Evolutionary conservation across 2,888 invertebrate genomes (phyloP), one percentile per base, ranked within the genome.

Genomic region (Stenoptilia bipunctidactyla): DNA sequence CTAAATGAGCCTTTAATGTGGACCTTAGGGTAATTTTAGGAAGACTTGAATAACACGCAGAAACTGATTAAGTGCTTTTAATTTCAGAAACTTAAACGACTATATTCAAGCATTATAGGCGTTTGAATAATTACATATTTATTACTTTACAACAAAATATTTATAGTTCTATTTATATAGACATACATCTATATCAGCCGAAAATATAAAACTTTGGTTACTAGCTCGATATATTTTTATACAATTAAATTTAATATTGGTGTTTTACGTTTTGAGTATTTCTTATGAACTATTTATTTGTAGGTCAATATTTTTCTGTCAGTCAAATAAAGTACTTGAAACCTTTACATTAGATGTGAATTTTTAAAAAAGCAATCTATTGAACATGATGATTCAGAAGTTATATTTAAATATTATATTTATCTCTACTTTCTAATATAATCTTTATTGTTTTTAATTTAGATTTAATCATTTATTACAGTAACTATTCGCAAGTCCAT

Each of bases 171-270:
- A 53, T 46, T 49, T 51, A 33, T 58, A 59, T 54, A 61, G 45
- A 50, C 48, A 53, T 49, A 53, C 51, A 53, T 50, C 47, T 60
- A 64, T 67, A 69, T 72, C 68, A 68, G 71, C 75, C 75, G 62
- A 70, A 66, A 72, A 74, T 75, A 77, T 58, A 75, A 75, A 74
- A 73, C 82, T 83, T 83, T 83, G 82, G 82, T 83, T 69, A 66
- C 71, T 80, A 83, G 82, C 82, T 77, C 14, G 50, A 45, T 46
- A 52, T 50, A 40, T 40, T 44, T 42, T 37, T 40, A 44, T 30
- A 27, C 20, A 20, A 40, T 30, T 30, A 15, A 14, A 52, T 49
- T 46, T 40, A 40, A 54, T 45, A 56, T 67, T 64, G 59, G 58
- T 66, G 56, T 64, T 45, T 46, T 48, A 42, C 56, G 51, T 45